Conservation (phyloP, 2,113 vertebrate genomes). For the Vidua chalybeata region DNA sequence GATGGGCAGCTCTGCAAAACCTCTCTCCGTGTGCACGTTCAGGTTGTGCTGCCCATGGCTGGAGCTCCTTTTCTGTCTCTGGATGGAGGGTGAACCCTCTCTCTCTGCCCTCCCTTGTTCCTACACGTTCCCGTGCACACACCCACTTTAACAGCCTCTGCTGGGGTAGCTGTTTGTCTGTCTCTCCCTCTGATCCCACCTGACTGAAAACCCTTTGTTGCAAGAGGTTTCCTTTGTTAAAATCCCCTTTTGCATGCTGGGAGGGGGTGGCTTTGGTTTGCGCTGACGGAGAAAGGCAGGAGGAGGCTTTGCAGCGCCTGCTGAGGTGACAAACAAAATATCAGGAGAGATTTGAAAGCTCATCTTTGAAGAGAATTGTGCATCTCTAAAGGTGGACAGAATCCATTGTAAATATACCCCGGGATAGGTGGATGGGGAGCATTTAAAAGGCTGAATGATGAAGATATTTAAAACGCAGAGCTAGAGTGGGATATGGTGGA, state of each 20-base stretch:
- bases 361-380: background rate
- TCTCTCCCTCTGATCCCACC: background rate
- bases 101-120: conserved; percentile 7
- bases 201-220: background rate
- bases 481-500: accelerated
- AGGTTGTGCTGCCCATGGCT: background rate
- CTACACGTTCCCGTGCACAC: background rate
- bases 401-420: accelerated
- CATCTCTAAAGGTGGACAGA: accelerated
- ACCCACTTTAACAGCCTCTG: background rate
- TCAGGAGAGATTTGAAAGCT: background rate
- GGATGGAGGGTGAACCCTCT: background rate
- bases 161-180: background rate
- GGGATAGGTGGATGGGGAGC: background rate
- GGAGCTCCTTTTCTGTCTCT: background rate
- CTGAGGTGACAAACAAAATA: background rate
- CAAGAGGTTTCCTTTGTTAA: background rate
- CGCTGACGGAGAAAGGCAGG: background rate
- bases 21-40: background rate
- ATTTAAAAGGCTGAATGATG: background rate
- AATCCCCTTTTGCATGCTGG: background rate
- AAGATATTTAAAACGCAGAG: background rate
- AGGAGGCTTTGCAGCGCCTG: background rate
- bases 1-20: background rate
- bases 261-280: background rate